These are phyloP conservation scores for Papilio aristodemus DNA, from an alignment of 1,140 invertebrate species.

Conservation along the genomic window DNA sequence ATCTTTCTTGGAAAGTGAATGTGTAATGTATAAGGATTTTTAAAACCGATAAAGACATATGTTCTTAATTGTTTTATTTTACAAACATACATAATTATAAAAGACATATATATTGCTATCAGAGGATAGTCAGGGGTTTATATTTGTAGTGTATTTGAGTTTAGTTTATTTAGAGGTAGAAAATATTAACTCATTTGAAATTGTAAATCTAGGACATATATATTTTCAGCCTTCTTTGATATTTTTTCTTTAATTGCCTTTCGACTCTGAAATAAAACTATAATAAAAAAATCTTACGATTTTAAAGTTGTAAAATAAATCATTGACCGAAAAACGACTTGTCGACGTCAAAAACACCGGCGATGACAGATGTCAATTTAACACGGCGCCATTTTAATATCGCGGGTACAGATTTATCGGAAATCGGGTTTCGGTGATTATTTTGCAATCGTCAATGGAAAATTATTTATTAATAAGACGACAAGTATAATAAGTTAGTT, in stretches of 20 bases:
- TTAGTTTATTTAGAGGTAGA: not conserved
- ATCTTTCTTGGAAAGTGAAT: not conserved
- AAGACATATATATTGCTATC: too few relatives aligned
- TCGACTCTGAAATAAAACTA: not conserved
- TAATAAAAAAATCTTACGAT: slow-evolving; percentile 6
- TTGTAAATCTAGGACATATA: too few relatives aligned
- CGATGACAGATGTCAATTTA: slow-evolving; percentile 19
- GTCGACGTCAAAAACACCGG: slow-evolving; percentile 3
- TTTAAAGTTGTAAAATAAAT: slow-evolving; percentile 12
- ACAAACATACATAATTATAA: too few relatives aligned
- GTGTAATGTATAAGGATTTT: not conserved
- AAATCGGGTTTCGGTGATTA: slow-evolving; percentile 8
- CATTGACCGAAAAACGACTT: slow-evolving; percentile 19
- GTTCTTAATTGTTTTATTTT: too few relatives aligned
- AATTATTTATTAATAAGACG: not conserved
- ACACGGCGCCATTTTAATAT: slow-evolving; percentile 12
- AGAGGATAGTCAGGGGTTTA: too few relatives aligned
- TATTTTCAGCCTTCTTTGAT: too few relatives aligned
- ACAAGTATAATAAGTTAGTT: not conserved
- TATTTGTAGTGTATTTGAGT: too few relatives aligned
- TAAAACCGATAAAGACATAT: not conserved
- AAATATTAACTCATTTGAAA: not conserved
- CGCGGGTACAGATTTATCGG: slow-evolving; percentile 5
- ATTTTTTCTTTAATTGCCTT: slow-evolving; percentile 1
- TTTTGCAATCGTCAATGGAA: not conserved